Evolutionary conservation across 2,797 vertebrate species (phyloP), one percentile per base, ranked within the genome.

Genomic region (Periparus ater): DNA sequence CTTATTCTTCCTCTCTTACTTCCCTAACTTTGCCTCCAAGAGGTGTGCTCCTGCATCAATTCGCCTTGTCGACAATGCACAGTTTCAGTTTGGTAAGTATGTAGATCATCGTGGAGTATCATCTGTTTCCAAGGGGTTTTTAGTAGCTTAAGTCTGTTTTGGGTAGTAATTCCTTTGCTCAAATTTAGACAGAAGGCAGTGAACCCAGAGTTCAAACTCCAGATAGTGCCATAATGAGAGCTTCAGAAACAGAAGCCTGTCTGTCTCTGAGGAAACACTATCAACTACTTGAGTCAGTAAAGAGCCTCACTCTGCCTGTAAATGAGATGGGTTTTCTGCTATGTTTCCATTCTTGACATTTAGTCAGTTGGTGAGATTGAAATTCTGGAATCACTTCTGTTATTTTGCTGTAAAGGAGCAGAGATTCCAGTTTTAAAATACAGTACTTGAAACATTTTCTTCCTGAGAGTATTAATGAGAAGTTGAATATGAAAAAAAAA

Each of bases 1-100:
- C 88, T 66, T 93, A 60, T 81, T 81, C 32, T 89, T 88, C 20
- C 4, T 75, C 9, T 78, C 22, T 84, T 5, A 17, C 66, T 94
- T 34, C 19, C 3, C 6, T 73, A 27, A 80, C 57, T 90, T 83
- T 67, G 34, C 16, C 42, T 57, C 26, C 47, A 95, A 99, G 99
- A 99, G 99, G 92, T 99, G 99, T 98, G 99, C 99, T 95, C 99
- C 99, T 60, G 99, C 99, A 70, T 99, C 99, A 45, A 99, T 99
- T 98, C 98, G 99, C 57, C 99, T 99, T 89, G 99, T 99, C 96
- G 99, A 99, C 98, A 99, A 99, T 85, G 97, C 98, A 80, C 99
- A 99, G 77, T 99, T 99, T 98, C 98, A 99, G 91, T 99, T 99
- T 95, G 99, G 99, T 99, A 98, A 98, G 99, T 98, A 32, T 36